Base-by-base conservation (phyloP, 1,140 invertebrate genomes). In the Trichonephila inaurata region DNA sequence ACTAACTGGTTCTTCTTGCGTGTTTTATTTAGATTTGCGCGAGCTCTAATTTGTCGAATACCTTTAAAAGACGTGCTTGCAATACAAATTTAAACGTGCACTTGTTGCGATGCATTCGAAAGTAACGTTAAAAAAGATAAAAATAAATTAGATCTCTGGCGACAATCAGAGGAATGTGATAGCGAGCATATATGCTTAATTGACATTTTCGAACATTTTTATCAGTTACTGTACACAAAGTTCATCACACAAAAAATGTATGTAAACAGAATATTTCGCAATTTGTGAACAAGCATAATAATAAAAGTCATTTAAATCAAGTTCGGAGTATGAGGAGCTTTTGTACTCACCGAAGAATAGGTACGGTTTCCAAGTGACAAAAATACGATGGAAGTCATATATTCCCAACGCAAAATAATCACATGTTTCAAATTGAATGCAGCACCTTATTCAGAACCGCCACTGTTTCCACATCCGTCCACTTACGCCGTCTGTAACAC, bases 401-500 rank as follows among this genome's bases (percentile, higher is more conserved):
- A 77, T 77, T 33, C 69, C 69, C 24, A 33, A 18, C 69, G 28
- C 28, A 18, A 77, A 77, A 77, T 77, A 77, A 77, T 77, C 69
- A 77, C 69, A 77, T 77, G 69, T 28, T 77, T 77, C 69, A 18
- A 33, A 77, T 33, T 18, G 69, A 77, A 77, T 12, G 24, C 0
- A n/a, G 24, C 66, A 18, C 19, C n/a, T 24, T 10, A 10, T 69
- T 69, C 66, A 69, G 66, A n/a, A 21, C n/a, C 69, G 69, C 69
- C 28, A 77, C 69, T 77, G 14, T 33, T 28, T 28, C 21, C 44
- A 83, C 82, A 58, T 83, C 44, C 82, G 82, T 60, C 24, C 82
- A 60, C 82, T 58, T 19, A 60, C 69, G 40, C 82, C 82, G 40
- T 83, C 82, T 83, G 82, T 24, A 69, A 24, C 66, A 69, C 66